Evolutionary conservation across 2,888 invertebrate species (phyloP).

Genomic region (Allacma fusca): DNA sequence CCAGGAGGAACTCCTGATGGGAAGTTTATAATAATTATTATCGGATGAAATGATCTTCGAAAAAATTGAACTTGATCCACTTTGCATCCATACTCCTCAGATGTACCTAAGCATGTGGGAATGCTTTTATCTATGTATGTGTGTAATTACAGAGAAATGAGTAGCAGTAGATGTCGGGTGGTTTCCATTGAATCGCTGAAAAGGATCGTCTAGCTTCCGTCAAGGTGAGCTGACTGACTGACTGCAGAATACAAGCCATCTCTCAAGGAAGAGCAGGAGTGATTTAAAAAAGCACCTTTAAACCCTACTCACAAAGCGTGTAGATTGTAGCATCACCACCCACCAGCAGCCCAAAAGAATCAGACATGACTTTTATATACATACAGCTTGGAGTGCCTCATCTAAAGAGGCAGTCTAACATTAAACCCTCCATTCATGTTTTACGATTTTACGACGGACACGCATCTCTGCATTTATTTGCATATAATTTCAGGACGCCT

Average conservation of each 20-base stretch:
- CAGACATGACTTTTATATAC: slow-evolving; percentile 11
- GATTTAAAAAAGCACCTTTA: slow-evolving; percentile 12
- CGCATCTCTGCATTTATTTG: slow-evolving; percentile 40
- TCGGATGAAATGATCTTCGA: no score
- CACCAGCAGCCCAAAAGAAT: background rate
- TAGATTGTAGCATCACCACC: slow-evolving; percentile 6
- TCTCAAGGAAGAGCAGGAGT: background rate
- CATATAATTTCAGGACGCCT: slow-evolving; percentile 15
- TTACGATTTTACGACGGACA: slow-evolving; percentile 31
- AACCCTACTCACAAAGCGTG: background rate
- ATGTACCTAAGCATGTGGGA: no score
- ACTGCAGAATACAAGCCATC: background rate
- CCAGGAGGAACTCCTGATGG: no score
- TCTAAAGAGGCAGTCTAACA: background rate
- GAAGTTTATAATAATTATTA: no score
- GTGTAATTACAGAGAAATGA: no score
- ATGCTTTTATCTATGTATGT: no score
- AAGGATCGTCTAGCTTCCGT: slow-evolving; percentile 14
- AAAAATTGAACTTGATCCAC: no score
- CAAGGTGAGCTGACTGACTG: background rate
- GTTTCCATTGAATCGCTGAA: background rate
- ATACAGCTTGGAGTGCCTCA: background rate
- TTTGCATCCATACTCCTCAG: no score
- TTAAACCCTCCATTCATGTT: slow-evolving; percentile 22
- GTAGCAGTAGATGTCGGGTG: background rate